These are phyloP conservation scores for Hoplias malabaricus DNA, from an alignment of 2,113 vertebrate genomes.

Conservation along the genomic window DNA sequence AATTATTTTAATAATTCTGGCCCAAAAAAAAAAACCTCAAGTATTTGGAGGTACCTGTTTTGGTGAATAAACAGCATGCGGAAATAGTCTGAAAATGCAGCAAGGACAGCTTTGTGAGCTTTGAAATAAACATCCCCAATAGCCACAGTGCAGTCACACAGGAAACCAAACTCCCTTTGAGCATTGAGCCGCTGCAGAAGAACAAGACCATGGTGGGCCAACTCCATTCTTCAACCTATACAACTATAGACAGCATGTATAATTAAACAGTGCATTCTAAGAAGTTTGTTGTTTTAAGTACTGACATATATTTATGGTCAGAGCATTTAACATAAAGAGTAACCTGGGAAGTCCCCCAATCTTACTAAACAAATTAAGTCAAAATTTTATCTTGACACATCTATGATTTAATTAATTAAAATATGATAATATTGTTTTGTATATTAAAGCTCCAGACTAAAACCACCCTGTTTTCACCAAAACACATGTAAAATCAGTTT, in stretches of 20 bases:
- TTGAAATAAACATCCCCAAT: slow-evolving; percentile 91
- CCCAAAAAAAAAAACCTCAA: no score
- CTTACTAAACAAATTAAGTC: no score
- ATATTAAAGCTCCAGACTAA: no score
- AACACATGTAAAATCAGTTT: no score
- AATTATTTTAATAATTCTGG: not conserved
- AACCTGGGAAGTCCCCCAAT: no score
- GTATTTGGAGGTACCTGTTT: slow-evolving; percentile 77
- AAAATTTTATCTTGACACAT: no score
- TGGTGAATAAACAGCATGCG: slow-evolving; percentile 91
- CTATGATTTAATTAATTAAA: no score
- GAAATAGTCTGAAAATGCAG: slow-evolving; percentile 90
- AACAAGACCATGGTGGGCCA: slow-evolving; percentile 90
- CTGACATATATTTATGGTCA: no score
- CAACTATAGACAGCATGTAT: not conserved
- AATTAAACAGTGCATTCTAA: not conserved
- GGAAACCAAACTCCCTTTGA: slow-evolving; percentile 87
- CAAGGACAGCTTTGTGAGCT: slow-evolving; percentile 88
- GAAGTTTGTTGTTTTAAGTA: no score
- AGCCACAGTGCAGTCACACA: slow-evolving; percentile 89
- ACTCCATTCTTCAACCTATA: slow-evolving; percentile 79
- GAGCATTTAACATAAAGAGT: no score
- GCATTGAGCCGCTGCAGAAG: slow-evolving; percentile 87
- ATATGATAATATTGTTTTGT: no score
- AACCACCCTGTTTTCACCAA: no score